phyloP scores from a whole-genome alignment of 1,140 invertebrate species.

The Drosophila pseudoananassae region DNA sequence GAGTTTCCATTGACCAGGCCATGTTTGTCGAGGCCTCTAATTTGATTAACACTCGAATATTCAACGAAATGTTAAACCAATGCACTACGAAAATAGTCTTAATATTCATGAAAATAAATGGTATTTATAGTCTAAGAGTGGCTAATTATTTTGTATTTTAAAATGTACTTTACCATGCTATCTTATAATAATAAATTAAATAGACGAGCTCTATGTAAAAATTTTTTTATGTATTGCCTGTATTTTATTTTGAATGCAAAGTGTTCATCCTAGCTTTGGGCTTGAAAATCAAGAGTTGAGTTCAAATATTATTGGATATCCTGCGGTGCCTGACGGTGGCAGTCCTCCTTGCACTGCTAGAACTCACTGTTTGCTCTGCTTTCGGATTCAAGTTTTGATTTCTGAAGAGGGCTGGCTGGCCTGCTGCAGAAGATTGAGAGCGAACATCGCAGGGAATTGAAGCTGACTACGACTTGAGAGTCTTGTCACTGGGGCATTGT shows the following conservation, averaged over 20 bases:
- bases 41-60: conserved; percentile 58
- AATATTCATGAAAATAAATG: background rate
- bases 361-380: conserved; percentile 72
- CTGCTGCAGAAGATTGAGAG: conserved; percentile 15
- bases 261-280: conserved; percentile 50
- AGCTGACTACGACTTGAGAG: conserved; percentile 14
- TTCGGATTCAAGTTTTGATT: conserved; percentile 68
- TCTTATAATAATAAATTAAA: background rate
- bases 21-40: conserved; percentile 54
- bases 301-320: conserved; percentile 78
- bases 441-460: conserved; percentile 40
- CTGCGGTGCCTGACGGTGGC: conserved; percentile 51
- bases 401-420: conserved; percentile 49
- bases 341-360: conserved; percentile 34
- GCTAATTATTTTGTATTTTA: too few relatives aligned
- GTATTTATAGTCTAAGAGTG: too few relatives aligned
- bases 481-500: conserved; percentile 40
- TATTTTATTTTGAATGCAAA: conserved; percentile 56
- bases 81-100: background rate
- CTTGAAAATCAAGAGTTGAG: conserved; percentile 52
- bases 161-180: too few relatives aligned
- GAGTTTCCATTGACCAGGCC: conserved; percentile 60
- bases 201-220: background rate
- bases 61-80: conserved; percentile 12
- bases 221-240: background rate